These are phyloP conservation scores for Eufriesea mexicana DNA, from an alignment of 1,140 invertebrate genomes.

Conservation along the genomic window DNA sequence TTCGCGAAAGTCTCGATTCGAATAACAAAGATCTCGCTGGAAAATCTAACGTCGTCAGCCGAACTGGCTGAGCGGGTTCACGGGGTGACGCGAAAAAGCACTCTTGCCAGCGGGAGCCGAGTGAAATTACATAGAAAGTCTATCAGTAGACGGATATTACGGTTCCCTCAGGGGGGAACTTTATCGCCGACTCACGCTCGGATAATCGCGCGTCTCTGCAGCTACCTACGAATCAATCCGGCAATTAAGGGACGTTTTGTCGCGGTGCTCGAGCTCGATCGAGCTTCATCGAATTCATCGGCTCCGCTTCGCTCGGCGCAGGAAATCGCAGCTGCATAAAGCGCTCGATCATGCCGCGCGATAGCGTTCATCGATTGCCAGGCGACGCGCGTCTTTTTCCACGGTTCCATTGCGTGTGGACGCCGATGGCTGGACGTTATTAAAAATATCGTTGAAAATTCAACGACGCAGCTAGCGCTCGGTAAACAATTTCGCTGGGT, in stretches of 20 bases:
- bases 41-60: constrained; percentile 24
- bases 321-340: constrained; percentile 50
- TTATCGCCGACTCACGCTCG: constrained; percentile 49
- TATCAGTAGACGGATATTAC: constrained; percentile 60
- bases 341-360: constrained; percentile 33
- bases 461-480: neutral
- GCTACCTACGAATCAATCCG: constrained; percentile 41
- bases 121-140: constrained; percentile 59
- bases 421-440: neutral
- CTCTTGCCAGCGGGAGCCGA: neutral
- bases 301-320: neutral
- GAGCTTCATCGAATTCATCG: constrained; percentile 51
- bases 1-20: neutral
- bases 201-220: constrained; percentile 39
- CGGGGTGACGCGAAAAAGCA: constrained; percentile 25
- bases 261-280: constrained; percentile 39
- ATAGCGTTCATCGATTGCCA: constrained; percentile 40
- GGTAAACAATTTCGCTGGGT: neutral
- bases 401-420: too few relatives aligned
- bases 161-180: constrained; percentile 35
- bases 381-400: constrained; percentile 7
- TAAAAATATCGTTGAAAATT: neutral
- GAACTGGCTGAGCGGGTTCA: neutral
- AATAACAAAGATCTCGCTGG: neutral
- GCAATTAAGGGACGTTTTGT: constrained; percentile 55